phyloP scores from a whole-genome alignment of 35 echinoderm and acorn worm species.

The Chiridota heheva region DNA sequence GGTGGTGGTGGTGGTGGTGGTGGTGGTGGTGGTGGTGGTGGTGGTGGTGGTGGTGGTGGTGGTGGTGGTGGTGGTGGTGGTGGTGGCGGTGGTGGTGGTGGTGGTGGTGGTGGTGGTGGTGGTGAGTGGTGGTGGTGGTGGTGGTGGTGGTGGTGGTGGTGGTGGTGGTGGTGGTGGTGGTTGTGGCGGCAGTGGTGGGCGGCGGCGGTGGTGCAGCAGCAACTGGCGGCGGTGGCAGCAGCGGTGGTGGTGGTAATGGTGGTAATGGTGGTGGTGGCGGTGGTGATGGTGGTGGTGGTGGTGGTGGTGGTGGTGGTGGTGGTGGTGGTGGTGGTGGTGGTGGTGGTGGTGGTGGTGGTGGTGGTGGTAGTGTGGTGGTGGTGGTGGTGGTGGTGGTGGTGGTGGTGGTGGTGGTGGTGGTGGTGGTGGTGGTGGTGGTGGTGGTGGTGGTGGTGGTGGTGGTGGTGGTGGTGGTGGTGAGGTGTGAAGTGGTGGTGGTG shows the following conservation, averaged over 20 bases:
- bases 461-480: constrained; percentile 6
- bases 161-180: too few relatives aligned
- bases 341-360: constrained; percentile 6
- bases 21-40: constrained; percentile 6
- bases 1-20: not conserved
- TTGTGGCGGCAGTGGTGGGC: not conserved
- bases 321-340: not conserved
- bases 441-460: constrained; percentile 6
- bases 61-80: constrained; percentile 1
- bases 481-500: not conserved
- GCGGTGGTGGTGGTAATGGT: too few relatives aligned
- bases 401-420: constrained; percentile 1
- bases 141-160: constrained; percentile 6
- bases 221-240: too few relatives aligned
- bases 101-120: constrained; percentile 6
- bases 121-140: too few relatives aligned
- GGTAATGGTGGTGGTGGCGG: too few relatives aligned
- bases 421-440: constrained; percentile 6
- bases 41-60: constrained; percentile 2
- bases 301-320: not conserved
- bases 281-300: too few relatives aligned
- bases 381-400: constrained; percentile 2
- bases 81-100: constrained; percentile 6
- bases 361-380: too few relatives aligned
- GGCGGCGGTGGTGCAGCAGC: too few relatives aligned